phyloP scores from a whole-genome alignment of 2,797 vertebrate genomes.

The Neosalanx taihuensis region DNA sequence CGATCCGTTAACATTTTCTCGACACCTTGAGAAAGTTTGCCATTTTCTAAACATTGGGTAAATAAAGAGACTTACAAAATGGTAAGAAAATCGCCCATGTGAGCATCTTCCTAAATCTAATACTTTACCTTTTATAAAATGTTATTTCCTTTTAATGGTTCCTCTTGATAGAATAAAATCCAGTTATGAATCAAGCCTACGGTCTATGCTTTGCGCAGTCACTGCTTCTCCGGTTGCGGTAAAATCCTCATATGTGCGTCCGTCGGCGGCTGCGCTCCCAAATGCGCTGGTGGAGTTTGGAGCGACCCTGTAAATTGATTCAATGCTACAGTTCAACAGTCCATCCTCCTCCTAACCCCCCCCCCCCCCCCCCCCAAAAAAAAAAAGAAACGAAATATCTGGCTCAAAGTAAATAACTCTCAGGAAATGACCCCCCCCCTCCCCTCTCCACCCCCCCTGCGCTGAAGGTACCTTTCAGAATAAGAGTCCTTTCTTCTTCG shows the following conservation, averaged over 20 bases:
- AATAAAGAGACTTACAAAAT: not conserved
- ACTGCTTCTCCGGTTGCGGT: conserved; percentile 35
- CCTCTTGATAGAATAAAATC: conserved; percentile 61
- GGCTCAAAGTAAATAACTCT: conserved; percentile 94
- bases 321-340: conserved; percentile 90
- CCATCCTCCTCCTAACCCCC: conserved; percentile 45
- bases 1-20: not conserved
- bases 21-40: not conserved
- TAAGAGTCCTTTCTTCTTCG: conserved; percentile 76
- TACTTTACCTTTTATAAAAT: conserved; percentile 64
- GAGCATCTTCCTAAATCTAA: conserved; percentile 17
- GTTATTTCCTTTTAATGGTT: conserved; percentile 65
- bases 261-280: conserved; percentile 73
- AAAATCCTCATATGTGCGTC: conserved; percentile 67
- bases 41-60: not conserved
- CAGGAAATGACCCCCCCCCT: conserved; percentile 83
- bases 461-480: conserved; percentile 76
- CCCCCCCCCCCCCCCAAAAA: too few species aligned
- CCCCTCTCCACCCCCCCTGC: conserved; percentile 35
- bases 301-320: conserved; percentile 93
- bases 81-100: not conserved
- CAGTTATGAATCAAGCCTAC: conserved; percentile 48
- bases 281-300: conserved; percentile 79
- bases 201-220: conserved; percentile 32
- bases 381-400: conserved; percentile 85